Evolutionary conservation across 2,113 vertebrate species (phyloP), one percentile per base, ranked within the genome.

Genomic region (Eptesicus fuscus): DNA sequence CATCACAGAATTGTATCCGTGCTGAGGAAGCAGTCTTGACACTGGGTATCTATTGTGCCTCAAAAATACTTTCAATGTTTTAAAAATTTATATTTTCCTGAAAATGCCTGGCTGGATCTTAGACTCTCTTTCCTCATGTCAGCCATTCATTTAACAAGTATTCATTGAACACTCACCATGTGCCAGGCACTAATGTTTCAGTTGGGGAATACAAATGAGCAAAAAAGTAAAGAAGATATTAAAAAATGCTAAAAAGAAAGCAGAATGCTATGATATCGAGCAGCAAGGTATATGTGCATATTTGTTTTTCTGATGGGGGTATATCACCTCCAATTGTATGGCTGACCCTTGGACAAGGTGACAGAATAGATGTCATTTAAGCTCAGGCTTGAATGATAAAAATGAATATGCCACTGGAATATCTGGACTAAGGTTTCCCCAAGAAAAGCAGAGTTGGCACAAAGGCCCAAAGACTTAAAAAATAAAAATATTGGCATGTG

Each of bases 151-250:
- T 56, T 30, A 63, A 56, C 4, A 35, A 65, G 51, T 47, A 82
- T 30, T 78, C 65, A 73, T n/a, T 30, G 30, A 90, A 32, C 0
- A 40, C 16, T 40, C 9, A 30, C 11, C 35, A 23, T 73, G 11
- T 70, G 22, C 22, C 44, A 80, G 35, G 35, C 85, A 67, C 32
- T 6, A 73, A 59, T 25, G n/a, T 70, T n/a, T 25, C 32, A 47
- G 2, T 4, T 49, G 42, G 42, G 13, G 7, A 94, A 63, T 16
- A 88, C 13, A 91, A 79, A 59, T 44, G 18, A 83, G 23, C 37
- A 53, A 95, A 96, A 96, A 61, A 87, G 9, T 73, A 82, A 91
- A 53, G 10, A 30, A 85, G 25, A n/a, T 78, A 30, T 49, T 79
- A 10, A 49, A 80, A 92, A 86, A 4, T 22, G 6, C 10, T 32